Evolutionary conservation across 2,113 vertebrate genomes (phyloP).

Genomic region (Probosciger aterrimus): DNA sequence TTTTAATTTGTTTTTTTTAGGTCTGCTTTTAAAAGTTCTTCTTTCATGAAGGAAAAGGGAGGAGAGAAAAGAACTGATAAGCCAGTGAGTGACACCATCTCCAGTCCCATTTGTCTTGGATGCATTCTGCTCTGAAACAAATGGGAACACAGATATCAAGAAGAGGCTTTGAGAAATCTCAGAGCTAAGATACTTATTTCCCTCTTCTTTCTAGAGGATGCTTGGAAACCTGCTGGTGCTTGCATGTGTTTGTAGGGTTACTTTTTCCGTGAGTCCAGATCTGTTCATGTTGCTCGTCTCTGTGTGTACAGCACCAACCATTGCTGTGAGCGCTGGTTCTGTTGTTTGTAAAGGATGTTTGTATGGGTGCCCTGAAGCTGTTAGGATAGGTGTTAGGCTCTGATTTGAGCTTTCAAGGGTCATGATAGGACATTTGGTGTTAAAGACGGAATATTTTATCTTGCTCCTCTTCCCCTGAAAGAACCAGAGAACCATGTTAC

Average conservation of each 20-base stretch:
- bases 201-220: background rate
- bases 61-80: background rate
- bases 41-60: background rate
- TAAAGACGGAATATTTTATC: background rate
- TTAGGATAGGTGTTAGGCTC: background rate
- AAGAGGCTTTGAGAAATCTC: background rate
- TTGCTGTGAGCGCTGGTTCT: background rate
- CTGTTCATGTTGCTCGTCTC: rapidly evolving
- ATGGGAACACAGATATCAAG: background rate
- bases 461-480: background rate
- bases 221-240: background rate
- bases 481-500: background rate
- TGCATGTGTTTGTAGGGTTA: background rate
- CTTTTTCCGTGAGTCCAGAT: background rate
- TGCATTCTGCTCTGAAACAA: background rate
- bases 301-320: background rate
- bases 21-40: background rate
- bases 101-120: background rate
- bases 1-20: background rate
- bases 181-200: background rate
- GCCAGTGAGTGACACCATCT: background rate
- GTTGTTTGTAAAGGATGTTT: background rate
- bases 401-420: background rate
- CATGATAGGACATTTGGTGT: background rate
- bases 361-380: background rate